phyloP scores from a whole-genome alignment of 2,888 invertebrate genomes.

The Cerastis leucographa region DNA sequence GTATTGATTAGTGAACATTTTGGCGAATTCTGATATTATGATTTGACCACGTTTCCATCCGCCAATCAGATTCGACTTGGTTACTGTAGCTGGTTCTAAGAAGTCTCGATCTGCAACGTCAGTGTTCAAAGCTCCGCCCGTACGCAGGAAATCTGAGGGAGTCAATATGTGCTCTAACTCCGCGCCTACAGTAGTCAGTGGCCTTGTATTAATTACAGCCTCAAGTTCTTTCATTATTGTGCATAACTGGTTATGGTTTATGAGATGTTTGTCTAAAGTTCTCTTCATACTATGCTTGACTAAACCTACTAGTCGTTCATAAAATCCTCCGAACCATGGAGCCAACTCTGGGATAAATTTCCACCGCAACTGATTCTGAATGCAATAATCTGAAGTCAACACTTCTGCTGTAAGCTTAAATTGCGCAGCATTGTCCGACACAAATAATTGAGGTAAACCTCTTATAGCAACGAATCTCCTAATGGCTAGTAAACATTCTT shows the following conservation, averaged over 20 bases:
- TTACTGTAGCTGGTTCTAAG: constrained; percentile 11
- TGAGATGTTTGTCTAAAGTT: constrained; percentile 20
- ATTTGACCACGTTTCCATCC: constrained; percentile 12
- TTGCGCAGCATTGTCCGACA: constrained; percentile 8
- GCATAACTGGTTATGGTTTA: constrained; percentile 20
- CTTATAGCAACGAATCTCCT: background rate
- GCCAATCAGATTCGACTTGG: constrained; percentile 8
- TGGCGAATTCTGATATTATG: constrained; percentile 7
- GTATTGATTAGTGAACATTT: constrained; percentile 12
- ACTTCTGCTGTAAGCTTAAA: background rate
- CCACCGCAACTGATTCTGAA: constrained; percentile 5
- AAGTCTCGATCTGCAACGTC: constrained; percentile 7
- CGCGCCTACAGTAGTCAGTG: constrained; percentile 8
- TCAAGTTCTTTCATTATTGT: constrained; percentile 15
- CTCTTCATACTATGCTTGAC: constrained; percentile 18
- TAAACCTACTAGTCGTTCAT: constrained; percentile 9
- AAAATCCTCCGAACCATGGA: constrained; percentile 20
- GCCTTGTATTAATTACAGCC: constrained; percentile 15
- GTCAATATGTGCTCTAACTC: constrained; percentile 19
- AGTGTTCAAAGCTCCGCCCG: constrained; percentile 10
- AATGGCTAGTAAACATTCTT: constrained; percentile 15
- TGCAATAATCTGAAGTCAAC: constrained; percentile 16
- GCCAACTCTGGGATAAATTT: constrained; percentile 17
- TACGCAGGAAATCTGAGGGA: constrained; percentile 15
- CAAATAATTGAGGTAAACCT: background rate